Evolutionary conservation across 2,113 vertebrate species (phyloP).

Genomic region (Engraulis encrasicolus): DNA sequence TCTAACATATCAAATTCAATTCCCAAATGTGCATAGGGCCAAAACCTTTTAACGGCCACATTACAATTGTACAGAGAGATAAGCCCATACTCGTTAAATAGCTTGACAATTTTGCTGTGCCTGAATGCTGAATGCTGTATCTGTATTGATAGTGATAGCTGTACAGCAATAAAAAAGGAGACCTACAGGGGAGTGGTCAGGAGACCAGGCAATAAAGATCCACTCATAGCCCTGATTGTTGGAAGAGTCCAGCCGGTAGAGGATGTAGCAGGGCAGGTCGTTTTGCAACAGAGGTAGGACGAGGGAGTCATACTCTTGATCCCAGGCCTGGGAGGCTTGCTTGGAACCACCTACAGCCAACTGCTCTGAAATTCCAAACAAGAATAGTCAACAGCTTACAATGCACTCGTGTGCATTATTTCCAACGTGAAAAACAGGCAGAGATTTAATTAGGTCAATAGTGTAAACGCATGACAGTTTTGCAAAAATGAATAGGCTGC

Average conservation of each 20-base stretch:
- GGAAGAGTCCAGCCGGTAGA: constrained; percentile 92
- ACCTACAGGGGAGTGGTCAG: constrained; percentile 90
- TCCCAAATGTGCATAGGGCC: not conserved
- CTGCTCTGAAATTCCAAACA: constrained; percentile 84
- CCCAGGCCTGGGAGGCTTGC: constrained; percentile 83
- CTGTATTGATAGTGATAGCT: not conserved
- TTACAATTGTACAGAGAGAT: not conserved
- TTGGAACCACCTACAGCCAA: constrained; percentile 82
- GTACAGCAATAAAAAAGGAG: constrained; percentile 20
- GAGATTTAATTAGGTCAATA: not conserved
- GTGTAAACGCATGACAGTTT: not conserved
- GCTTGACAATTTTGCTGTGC: not conserved
- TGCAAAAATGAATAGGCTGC: no score
- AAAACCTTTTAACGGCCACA: not conserved
- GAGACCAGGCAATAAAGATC: constrained; percentile 96
- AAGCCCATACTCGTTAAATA: not conserved
- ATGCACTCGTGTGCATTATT: not conserved
- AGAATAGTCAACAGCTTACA: constrained; percentile 18
- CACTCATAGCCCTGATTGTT: constrained; percentile 96
- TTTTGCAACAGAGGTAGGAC: constrained; percentile 89
- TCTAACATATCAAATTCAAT: not conserved
- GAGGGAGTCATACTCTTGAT: constrained; percentile 88
- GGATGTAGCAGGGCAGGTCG: constrained; percentile 87
- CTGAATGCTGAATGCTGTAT: not conserved
- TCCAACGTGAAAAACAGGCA: not conserved